Conservation (phyloP, 2,797 vertebrate genomes). For the Sphenopsis melanotis region DNA sequence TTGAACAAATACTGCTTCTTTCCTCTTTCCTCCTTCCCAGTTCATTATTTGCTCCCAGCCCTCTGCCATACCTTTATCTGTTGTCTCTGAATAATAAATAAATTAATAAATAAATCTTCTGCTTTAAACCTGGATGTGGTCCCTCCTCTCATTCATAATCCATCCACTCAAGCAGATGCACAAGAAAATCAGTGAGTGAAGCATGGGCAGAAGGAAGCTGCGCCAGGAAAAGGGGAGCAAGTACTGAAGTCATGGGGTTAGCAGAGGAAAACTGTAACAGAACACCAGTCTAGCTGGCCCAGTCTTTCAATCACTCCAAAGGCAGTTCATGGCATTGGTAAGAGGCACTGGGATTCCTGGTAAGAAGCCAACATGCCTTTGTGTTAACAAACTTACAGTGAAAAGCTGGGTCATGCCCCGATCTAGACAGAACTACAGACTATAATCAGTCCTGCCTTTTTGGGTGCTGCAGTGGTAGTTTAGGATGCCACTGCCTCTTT, state of each 20-base stretch:
- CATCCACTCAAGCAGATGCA: background rate
- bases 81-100: background rate
- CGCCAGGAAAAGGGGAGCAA: background rate
- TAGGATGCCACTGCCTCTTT: background rate
- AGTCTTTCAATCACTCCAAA: background rate
- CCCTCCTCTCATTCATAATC: background rate
- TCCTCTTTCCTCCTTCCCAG: background rate
- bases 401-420: background rate
- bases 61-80: background rate
- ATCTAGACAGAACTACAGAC: background rate
- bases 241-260: background rate
- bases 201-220: background rate
- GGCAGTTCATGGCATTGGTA: background rate
- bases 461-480: background rate
- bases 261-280: background rate
- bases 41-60: background rate
- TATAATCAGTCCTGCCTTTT: constrained; percentile 47
- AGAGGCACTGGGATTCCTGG: background rate
- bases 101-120: background rate
- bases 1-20: background rate
- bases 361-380: background rate
- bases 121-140: fast-evolving
- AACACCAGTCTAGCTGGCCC: background rate
- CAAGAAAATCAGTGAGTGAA: background rate
- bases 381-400: background rate